Evolutionary conservation across 2,113 vertebrate species (phyloP).

Genomic region (Clarias batrachus): DNA sequence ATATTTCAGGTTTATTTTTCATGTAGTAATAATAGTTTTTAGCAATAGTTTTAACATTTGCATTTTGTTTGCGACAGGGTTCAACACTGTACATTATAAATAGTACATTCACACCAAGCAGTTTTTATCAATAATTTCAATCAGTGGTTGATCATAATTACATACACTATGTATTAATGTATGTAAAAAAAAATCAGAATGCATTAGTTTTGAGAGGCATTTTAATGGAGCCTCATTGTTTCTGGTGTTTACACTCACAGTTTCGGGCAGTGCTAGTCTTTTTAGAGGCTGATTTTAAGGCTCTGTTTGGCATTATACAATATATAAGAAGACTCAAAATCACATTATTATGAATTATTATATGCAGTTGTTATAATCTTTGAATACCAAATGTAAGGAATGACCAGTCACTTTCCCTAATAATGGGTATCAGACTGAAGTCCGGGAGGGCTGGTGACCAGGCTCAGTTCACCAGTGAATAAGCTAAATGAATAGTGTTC

Average conservation of each 20-base stretch:
- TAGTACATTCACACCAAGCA: not conserved
- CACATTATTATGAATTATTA: not conserved
- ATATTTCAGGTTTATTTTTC: constrained; percentile 32
- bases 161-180: not conserved
- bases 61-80: not conserved
- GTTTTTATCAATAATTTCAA: not conserved
- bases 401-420: not conserved
- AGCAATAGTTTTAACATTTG: not conserved
- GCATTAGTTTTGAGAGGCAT: not conserved
- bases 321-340: not conserved
- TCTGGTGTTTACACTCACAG: not conserved
- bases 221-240: not conserved
- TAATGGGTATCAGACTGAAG: not conserved
- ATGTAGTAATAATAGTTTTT: not conserved
- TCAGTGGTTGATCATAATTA: not conserved
- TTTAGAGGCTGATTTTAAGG: not conserved
- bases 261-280: not conserved
- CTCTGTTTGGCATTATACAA: not conserved
- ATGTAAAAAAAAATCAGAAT: not conserved
- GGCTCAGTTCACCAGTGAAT: not conserved
- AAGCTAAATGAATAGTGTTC: not conserved
- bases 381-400: not conserved
- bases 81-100: not conserved
- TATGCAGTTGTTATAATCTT: not conserved
- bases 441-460: not conserved